Evolutionary conservation across 2,113 vertebrate species (phyloP).

Genomic region (Ictalurus punctatus): DNA sequence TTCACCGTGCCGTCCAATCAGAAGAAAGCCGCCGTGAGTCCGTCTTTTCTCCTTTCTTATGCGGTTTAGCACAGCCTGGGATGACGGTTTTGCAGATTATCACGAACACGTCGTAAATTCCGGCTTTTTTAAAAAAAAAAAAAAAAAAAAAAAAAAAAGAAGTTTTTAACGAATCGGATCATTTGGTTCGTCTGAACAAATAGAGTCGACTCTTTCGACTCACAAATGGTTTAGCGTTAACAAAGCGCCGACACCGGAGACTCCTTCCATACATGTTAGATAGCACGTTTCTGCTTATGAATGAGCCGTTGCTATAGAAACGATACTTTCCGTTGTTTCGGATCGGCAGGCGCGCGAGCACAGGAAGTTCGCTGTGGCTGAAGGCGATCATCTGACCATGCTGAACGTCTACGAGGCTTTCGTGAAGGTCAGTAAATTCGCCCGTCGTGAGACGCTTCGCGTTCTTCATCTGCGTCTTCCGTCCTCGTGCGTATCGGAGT

Average conservation of each 20-base stretch:
- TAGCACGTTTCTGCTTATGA: neutral
- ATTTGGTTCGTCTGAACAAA: neutral
- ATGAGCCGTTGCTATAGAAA: neutral
- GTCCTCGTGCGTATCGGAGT: neutral
- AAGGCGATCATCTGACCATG: constrained; percentile 98
- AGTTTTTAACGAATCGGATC: too few relatives aligned
- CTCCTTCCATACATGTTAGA: neutral
- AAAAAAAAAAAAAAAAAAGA: too few relatives aligned
- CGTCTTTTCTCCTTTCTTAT: neutral
- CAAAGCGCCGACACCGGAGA: neutral
- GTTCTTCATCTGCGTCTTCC: neutral
- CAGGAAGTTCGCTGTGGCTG: constrained; percentile 95
- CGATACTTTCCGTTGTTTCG: neutral
- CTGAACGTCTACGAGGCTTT: constrained; percentile 97
- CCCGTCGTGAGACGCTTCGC: neutral
- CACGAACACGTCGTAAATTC: neutral
- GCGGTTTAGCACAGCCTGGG: neutral
- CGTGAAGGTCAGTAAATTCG: constrained; percentile 81
- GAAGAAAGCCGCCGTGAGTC: constrained; percentile 88
- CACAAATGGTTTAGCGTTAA: neutral
- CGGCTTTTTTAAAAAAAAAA: too few relatives aligned
- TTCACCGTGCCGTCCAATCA: constrained; percentile 88
- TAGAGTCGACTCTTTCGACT: neutral
- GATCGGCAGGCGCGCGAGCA: constrained; percentile 82
- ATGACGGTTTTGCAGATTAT: neutral